A percentile compares a stretch with the other conserved stretches of the same genome.
phyloP scores from a whole-genome alignment of 2,888 invertebrate genomes.

The Nomada flava region DNA sequence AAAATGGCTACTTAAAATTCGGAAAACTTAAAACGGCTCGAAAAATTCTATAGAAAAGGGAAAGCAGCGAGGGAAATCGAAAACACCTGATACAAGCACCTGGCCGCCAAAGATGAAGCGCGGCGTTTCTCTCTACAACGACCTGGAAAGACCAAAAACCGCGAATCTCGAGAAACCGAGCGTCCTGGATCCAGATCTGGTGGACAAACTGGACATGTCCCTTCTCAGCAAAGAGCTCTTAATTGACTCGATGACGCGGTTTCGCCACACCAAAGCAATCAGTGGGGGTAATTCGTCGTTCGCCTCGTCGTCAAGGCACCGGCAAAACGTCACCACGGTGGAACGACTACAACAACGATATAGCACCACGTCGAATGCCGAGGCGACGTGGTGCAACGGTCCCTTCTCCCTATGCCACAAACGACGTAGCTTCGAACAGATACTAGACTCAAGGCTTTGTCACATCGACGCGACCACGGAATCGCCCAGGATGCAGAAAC shows the following conservation, averaged over 20 bases:
- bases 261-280: conserved; percentile 42
- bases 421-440: conserved; percentile 72
- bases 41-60: conserved; percentile 32
- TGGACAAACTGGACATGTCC: conserved; percentile 87
- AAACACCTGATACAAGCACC: conserved; percentile 73
- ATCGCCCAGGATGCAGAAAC: conserved; percentile 66
- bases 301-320: conserved; percentile 65
- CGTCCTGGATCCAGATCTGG: conserved; percentile 85
- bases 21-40: neutral
- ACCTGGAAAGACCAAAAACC: conserved; percentile 84
- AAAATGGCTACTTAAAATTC: too few species aligned
- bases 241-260: conserved; percentile 78
- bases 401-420: conserved; percentile 60
- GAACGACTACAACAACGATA: conserved; percentile 40
- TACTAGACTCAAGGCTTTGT: conserved; percentile 49
- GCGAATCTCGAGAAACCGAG: conserved; percentile 86
- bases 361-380: conserved; percentile 20
- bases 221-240: conserved; percentile 85
- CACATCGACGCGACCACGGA: conserved; percentile 52
- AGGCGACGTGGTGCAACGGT: conserved; percentile 54
- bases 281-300: conserved; percentile 55
- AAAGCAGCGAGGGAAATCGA: conserved; percentile 48
- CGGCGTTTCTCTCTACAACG: conserved; percentile 42
- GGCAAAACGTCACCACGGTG: conserved; percentile 62
- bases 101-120: conserved; percentile 80